phyloP scores from a whole-genome alignment of 2,888 invertebrate species.

The Erannis defoliaria region DNA sequence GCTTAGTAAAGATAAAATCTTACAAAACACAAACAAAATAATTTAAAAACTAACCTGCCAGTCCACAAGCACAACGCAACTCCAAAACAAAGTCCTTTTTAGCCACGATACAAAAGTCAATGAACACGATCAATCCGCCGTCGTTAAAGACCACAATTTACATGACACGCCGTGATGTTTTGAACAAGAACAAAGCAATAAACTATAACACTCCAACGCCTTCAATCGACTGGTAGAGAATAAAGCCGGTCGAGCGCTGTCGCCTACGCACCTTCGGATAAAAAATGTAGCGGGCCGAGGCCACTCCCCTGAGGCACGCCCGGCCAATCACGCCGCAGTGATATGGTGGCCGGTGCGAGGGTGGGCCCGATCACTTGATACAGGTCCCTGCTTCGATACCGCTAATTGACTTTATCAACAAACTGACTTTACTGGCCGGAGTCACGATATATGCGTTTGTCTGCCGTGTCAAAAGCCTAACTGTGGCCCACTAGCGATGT shows the following conservation, averaged over 20 bases:
- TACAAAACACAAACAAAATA: neutral
- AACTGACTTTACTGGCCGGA: slow-evolving; percentile 84
- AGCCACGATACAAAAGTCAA: slow-evolving; percentile 66
- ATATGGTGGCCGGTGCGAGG: slow-evolving; percentile 70
- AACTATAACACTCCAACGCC: slow-evolving; percentile 84
- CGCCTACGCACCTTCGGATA: slow-evolving; percentile 79
- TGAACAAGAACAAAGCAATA: slow-evolving; percentile 75
- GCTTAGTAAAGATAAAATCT: neutral
- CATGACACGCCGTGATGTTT: slow-evolving; percentile 72
- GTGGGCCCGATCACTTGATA: slow-evolving; percentile 82
- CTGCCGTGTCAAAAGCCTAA: slow-evolving; percentile 84
- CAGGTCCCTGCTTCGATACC: slow-evolving; percentile 83
- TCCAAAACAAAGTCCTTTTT: slow-evolving; percentile 69
- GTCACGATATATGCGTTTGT: slow-evolving; percentile 86
- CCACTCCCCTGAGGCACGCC: slow-evolving; percentile 78
- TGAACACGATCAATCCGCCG: slow-evolving; percentile 62
- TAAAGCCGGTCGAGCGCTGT: slow-evolving; percentile 72
- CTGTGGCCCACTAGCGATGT: slow-evolving; percentile 77
- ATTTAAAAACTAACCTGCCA: slow-evolving; percentile 58
- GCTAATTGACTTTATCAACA: slow-evolving; percentile 87
- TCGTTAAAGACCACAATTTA: slow-evolving; percentile 76
- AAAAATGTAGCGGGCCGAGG: slow-evolving; percentile 74
- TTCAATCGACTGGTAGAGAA: slow-evolving; percentile 83
- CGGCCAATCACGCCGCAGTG: slow-evolving; percentile 72
- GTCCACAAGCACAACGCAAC: slow-evolving; percentile 58